Conservation (phyloP, 2,797 vertebrate genomes). For the Silurus aristotelis region DNA sequence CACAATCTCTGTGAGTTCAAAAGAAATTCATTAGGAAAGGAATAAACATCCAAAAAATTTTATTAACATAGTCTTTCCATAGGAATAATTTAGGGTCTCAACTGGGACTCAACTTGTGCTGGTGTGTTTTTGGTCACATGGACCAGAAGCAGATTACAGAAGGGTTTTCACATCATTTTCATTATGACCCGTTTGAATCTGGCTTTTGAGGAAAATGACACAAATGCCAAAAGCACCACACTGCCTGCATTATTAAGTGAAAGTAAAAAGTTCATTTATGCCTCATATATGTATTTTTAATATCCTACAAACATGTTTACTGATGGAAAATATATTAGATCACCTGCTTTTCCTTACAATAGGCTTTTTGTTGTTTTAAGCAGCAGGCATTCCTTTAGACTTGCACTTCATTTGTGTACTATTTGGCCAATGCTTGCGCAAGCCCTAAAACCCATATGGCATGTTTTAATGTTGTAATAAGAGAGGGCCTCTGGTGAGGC, state of each 20-base stretch:
- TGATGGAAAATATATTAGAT: slow-evolving; percentile 17
- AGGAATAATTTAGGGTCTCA: not conserved
- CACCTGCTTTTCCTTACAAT: slow-evolving; percentile 15
- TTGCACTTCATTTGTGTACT: not conserved
- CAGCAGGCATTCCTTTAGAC: not conserved
- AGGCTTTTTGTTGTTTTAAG: slow-evolving; percentile 15
- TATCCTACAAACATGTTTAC: not conserved
- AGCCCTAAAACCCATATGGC: slow-evolving; percentile 25
- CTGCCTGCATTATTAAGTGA: not conserved
- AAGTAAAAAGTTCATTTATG: slow-evolving; percentile 6
- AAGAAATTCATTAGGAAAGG: too few relatives aligned
- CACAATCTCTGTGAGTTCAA: too few relatives aligned
- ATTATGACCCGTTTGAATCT: not conserved
- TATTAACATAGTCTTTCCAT: not conserved
- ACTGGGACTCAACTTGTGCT: not conserved
- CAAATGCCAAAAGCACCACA: not conserved
- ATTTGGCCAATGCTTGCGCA: not conserved
- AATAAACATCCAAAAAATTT: not conserved
- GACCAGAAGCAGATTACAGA: not conserved
- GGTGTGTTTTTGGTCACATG: not conserved
- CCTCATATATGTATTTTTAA: slow-evolving; percentile 2
- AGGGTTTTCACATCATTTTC: not conserved
- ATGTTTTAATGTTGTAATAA: slow-evolving; percentile 43
- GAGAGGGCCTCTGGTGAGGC: slow-evolving; percentile 34
- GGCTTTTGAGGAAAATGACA: not conserved